Base-by-base conservation (phyloP, 2,888 invertebrate genomes). In the Isoperla grammatica region DNA sequence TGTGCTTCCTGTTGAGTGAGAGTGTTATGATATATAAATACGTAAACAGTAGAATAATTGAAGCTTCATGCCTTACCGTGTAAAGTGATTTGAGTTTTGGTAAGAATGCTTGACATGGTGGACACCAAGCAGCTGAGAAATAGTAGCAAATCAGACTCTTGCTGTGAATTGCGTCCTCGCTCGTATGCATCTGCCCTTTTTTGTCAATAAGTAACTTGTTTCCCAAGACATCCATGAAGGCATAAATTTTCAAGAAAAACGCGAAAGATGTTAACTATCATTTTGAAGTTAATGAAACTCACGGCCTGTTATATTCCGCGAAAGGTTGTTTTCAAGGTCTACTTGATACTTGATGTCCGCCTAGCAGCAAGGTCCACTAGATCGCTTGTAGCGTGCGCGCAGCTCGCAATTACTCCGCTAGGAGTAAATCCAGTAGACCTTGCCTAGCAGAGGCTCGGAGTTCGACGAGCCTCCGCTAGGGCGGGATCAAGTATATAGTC, bases 151-250 rank as follows among this genome's bases (percentile, higher is more conserved):
- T 13, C 11, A 56, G 13, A 11, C 2, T 17, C 23, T 12, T 56
- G 35, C 45, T 20, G 11, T 43, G 17, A 11, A 43, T 45, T 46
- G 11, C 17, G 13, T 56, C 56, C 11, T 43, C n/a, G n/a, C n/a
- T n/a, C 56, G 12, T 8, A n/a, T 13, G 45, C 37, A 11, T 15
- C 23, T 56, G 17, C 11, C 46, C 56, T 15, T 12, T 43, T 29
- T 12, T 43, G 22, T 45, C 11, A n/a, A 56, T 12, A 9, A 56
- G 23, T 13, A 15, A 19, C 19, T 22, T 56, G 2, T 45, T 45
- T 20, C 22, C 35, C 56, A 56, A 19, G 13, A 20, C 35, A 45
- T 56, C 56, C 56, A 56, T 55, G 23, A 17, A 11, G 6, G n/a
- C 12, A 29, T 17, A 50, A 50, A 37, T n/a, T n/a, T n/a, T n/a